Percentiles rank a stretch among this genome's conserved stretches.
Conservation (phyloP, 2,797 vertebrate species). For the Oreochromis mossambicus region DNA sequence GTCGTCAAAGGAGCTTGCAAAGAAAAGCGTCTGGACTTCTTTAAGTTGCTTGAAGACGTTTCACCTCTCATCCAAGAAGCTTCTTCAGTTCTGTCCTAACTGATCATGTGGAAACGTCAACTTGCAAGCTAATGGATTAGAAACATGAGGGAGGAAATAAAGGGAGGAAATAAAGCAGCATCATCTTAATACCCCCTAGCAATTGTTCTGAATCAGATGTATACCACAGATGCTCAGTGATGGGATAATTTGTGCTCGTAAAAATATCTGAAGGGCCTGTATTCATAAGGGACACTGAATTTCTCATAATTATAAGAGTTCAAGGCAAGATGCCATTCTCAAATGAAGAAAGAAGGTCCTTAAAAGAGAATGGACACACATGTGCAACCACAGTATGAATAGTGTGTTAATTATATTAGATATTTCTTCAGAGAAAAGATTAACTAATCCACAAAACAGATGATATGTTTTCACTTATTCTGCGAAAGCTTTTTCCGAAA, state of each 20-base stretch:
- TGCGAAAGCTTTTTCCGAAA: background rate
- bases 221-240: background rate
- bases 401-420: background rate
- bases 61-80: too few relatives aligned
- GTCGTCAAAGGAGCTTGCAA: too few relatives aligned
- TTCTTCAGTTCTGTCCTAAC: too few relatives aligned
- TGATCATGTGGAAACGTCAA: slow-evolving; percentile 14
- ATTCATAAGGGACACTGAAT: rapidly evolving
- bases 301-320: background rate
- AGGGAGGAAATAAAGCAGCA: background rate
- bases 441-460: background rate
- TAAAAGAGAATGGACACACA: background rate
- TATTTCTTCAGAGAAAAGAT: background rate
- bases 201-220: background rate
- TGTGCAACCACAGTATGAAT: background rate
- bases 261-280: background rate
- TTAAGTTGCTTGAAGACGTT: too few relatives aligned
- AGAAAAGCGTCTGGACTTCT: too few relatives aligned
- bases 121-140: background rate
- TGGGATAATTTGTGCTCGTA: background rate
- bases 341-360: background rate
- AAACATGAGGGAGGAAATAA: background rate
- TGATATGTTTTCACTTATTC: background rate
- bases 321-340: background rate
- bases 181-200: background rate